phyloP scores from a whole-genome alignment of 2,888 invertebrate genomes.

The Calameuta idolon region DNA sequence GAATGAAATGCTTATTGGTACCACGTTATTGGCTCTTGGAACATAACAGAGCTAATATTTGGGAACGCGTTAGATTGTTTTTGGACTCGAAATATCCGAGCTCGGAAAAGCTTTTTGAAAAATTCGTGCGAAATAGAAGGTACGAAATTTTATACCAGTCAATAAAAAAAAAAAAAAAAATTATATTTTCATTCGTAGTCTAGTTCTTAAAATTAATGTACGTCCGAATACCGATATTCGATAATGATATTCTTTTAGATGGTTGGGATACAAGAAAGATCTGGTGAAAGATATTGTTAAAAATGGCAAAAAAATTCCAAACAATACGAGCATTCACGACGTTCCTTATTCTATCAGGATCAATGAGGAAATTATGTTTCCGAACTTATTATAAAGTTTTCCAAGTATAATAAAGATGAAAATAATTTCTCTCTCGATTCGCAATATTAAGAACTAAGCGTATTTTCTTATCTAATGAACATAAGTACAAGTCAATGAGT shows the following conservation, averaged over 20 bases:
- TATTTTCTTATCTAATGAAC: neutral
- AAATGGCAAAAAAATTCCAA: conserved; percentile 67
- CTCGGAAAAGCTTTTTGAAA: conserved; percentile 71
- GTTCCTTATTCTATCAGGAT: conserved; percentile 76
- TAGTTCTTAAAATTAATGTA: neutral
- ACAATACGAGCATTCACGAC: conserved; percentile 73
- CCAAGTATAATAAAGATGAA: neutral
- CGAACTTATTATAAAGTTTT: neutral
- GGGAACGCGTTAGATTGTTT: conserved; percentile 74
- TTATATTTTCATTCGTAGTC: neutral
- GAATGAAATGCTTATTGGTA: conserved; percentile 75
- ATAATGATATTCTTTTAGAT: conserved; percentile 53
- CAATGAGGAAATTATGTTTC: conserved; percentile 68
- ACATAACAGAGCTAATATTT: conserved; percentile 75
- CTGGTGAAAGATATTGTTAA: conserved; percentile 69
- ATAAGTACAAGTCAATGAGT: neutral
- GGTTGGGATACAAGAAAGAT: conserved; percentile 70
- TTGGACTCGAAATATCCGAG: conserved; percentile 73
- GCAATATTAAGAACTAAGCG: neutral
- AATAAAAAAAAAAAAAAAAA: neutral
- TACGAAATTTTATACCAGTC: conserved; percentile 25
- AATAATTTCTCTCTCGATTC: neutral
- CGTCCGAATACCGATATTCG: neutral
- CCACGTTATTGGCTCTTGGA: conserved; percentile 79
- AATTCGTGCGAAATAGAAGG: conserved; percentile 69